These are phyloP conservation scores for Drosophila repleta DNA, from an alignment of 1,140 invertebrate genomes.

Conservation along the genomic window DNA sequence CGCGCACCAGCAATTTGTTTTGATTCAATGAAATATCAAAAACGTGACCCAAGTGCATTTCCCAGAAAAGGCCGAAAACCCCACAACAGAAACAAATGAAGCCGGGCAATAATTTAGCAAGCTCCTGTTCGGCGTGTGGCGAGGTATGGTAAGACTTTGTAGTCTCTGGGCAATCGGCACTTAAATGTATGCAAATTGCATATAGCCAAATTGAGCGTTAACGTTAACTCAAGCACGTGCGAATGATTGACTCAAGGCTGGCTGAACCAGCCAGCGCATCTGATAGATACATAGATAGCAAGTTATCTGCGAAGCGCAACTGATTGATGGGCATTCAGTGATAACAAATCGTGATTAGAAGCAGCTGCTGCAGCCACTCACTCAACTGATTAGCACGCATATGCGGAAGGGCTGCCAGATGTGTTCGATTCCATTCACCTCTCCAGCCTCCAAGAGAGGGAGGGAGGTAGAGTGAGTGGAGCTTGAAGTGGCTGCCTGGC, in stretches of 20 bases:
- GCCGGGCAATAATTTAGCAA: constrained; percentile 32
- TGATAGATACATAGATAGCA: constrained; percentile 7
- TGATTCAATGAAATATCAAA: constrained; percentile 82
- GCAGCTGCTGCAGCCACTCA: constrained; percentile 5
- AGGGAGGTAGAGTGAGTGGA: too few relatives aligned
- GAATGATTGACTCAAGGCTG: constrained; percentile 57
- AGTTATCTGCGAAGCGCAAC: constrained; percentile 16
- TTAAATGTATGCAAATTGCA: constrained; percentile 74
- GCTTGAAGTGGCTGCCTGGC: constrained; percentile 4
- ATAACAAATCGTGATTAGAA: constrained; percentile 24
- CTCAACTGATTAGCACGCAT: constrained; percentile 26
- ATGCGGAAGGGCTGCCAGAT: constrained; percentile 20
- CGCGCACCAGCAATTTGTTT: constrained; percentile 70
- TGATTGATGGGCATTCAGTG: constrained; percentile 27
- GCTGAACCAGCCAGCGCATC: neutral
- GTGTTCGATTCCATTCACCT: neutral
- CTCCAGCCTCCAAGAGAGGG: neutral
- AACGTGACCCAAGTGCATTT: constrained; percentile 74
- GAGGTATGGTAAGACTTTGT: neutral
- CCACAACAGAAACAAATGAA: constrained; percentile 20
- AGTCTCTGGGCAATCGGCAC: constrained; percentile 20
- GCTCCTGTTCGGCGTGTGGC: neutral
- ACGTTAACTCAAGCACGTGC: constrained; percentile 68
- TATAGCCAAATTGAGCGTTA: constrained; percentile 68
- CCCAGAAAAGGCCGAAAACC: constrained; percentile 6